These are phyloP conservation scores for Lasioglossum morio DNA, from an alignment of 2,888 invertebrate species.

Conservation along the genomic window DNA sequence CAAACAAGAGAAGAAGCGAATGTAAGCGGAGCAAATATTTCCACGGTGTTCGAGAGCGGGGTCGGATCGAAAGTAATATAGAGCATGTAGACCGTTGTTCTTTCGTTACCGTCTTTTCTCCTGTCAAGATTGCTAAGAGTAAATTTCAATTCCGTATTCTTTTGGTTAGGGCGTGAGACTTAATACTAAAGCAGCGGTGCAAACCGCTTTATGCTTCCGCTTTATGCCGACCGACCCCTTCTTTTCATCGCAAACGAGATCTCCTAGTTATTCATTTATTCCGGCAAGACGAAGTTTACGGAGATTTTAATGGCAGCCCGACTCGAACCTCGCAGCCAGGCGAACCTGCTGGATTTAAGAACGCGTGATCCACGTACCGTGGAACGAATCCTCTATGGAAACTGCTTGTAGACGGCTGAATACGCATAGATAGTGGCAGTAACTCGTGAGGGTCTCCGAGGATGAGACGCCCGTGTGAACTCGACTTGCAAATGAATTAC, in stretches of 20 bases:
- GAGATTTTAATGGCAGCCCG: conserved; percentile 78
- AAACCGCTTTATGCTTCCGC: conserved; percentile 78
- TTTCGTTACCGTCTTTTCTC: conserved; percentile 23
- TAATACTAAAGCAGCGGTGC: conserved; percentile 76
- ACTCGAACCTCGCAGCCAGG: conserved; percentile 46
- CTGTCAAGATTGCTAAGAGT: conserved; percentile 54
- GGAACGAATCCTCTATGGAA: conserved; percentile 37
- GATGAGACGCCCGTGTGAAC: conserved; percentile 43
- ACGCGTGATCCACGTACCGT: conserved; percentile 33
- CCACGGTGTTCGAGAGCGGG: not conserved
- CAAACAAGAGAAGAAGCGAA: not conserved
- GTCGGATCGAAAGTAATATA: conserved; percentile 27
- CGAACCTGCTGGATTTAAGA: conserved; percentile 52
- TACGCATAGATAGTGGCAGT: not conserved
- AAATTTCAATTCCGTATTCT: conserved; percentile 68
- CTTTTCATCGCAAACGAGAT: conserved; percentile 70
- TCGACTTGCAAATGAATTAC: conserved; percentile 64
- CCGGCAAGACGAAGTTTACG: conserved; percentile 77
- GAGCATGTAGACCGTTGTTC: conserved; percentile 9
- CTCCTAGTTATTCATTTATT: conserved; percentile 80
- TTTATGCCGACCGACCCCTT: conserved; percentile 71
- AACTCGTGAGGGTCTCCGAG: conserved; percentile 10
- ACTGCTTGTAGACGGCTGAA: conserved; percentile 28
- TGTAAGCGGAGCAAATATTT: not conserved
- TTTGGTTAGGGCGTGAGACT: conserved; percentile 66